Base-by-base conservation (phyloP, 2,888 invertebrate species). In the Alentia gelatinosa region DNA sequence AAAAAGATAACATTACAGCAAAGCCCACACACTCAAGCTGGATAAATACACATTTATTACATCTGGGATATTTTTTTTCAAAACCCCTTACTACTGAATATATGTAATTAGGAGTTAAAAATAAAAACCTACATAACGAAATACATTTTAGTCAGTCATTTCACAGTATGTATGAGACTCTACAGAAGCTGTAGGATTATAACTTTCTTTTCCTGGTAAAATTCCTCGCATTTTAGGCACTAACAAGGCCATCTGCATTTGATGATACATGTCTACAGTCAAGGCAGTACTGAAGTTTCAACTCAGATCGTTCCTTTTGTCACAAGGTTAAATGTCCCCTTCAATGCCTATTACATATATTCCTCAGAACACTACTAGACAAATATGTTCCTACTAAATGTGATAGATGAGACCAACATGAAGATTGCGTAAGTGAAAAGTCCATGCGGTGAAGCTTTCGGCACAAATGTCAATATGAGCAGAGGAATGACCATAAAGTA, bases 41-140 rank as follows among this genome's bases (percentile, higher is more conserved):
- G 3, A 56, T 56, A 56, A n/a, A n/a, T n/a, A n/a, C 19, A 56
- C n/a, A 56, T n/a, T 5, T 56, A n/a, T 56, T 56, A 56, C 23
- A 56, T 56, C 56, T 56, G 23, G 56, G 56, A n/a, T 56, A 56
- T 56, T 56, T 56, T 15, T 42, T 42, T 1, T 56, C 56, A 56
- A 56, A 56, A 56, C 56, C 56, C 56, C 7, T 12, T 19, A n/a
- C 56, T 56, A 56, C 56, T n/a, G 3, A 47, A 47, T 47, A 56
- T 56, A 56, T 56, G 56, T 56, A 56, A 56, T n/a, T n/a, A n/a
- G 56, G 56, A 56, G n/a, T n/a, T n/a, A n/a, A n/a, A n/a, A n/a
- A n/a, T n/a, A n/a, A n/a, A n/a, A n/a, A 42, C 15, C 47, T 42
- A 56, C 56, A 56, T 56, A 56, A 56, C 56, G n/a, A 56, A 56